Base-by-base conservation (phyloP, 2,113 vertebrate genomes). In the Taurulus bubalis region DNA sequence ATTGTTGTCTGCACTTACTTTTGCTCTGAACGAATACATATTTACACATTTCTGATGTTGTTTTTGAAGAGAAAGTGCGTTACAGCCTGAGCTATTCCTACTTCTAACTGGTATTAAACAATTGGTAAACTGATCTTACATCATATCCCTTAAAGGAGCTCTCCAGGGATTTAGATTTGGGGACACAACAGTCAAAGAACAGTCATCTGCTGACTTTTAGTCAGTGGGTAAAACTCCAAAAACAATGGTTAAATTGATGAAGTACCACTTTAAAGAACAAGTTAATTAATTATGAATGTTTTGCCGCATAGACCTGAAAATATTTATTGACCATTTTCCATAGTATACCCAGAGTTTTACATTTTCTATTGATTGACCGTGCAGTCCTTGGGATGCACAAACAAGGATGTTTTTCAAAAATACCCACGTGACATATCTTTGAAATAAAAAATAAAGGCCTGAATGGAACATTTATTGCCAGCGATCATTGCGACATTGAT, bases 1-100 rank as follows among this genome's bases (percentile, higher is more conserved):
- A 66, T 7, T n/a, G 22, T 22, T 71, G 56, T 79, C 5, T 73
- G n/a, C 28, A n/a, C 28, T 34, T 70, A 11, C 18, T 65, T 72
- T 72, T 47, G 16, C 10, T 15, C 51, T 70, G 26, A 71, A 30
- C 26, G 0, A 58, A 14, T 30, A 14, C 10, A 26, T 56, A 3
- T 58, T 30, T 12, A 28, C 4, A 16, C 15, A 69, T 70, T 56
- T 77, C 0, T 34, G 40, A 42, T 7, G 69, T 42, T 14, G 30
- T 0, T 32, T 45, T 32, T 5, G 6, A 42, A 30, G 55, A 59
- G 9, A 28, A 36, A 40, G 24, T 0, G 3, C 22, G 3, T 65
- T 14, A 22, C n/a, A 38, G 28, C 5, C 5, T 24, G 30, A 36
- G 14, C 6, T 56, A 6, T 56, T 55, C 56, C 14, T 40, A 56